phyloP scores from a whole-genome alignment of 2,888 invertebrate species.

The Luperina testacea region DNA sequence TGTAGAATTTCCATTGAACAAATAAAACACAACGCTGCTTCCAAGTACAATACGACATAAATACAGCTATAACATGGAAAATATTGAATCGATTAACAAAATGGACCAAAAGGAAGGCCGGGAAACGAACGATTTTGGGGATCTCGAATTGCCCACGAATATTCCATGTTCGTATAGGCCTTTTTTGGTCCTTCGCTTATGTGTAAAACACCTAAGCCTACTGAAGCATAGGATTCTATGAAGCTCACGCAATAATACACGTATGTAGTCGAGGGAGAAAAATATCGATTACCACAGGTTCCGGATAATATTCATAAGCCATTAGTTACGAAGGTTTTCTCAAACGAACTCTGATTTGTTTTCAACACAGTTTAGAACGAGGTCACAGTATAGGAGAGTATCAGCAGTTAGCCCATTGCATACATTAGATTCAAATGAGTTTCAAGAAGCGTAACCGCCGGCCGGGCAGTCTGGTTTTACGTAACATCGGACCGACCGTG shows the following conservation, averaged over 20 bases:
- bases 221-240: not conserved
- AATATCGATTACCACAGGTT: not conserved
- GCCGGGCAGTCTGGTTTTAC: conserved; percentile 16
- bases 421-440: conserved; percentile 40
- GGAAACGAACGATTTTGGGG: conserved; percentile 47
- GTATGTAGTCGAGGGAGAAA: not conserved
- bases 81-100: conserved; percentile 64
- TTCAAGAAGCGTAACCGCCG: conserved; percentile 40
- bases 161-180: conserved; percentile 31
- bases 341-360: not conserved
- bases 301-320: not conserved
- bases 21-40: conserved; percentile 53
- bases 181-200: conserved; percentile 20
- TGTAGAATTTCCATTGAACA: conserved; percentile 56
- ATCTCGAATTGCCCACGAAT: conserved; percentile 40
- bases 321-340: not conserved
- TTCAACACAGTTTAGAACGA: conserved; percentile 1
- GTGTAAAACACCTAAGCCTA: conserved; percentile 16
- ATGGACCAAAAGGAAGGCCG: conserved; percentile 47
- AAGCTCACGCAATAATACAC: not conserved
- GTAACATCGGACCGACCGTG: conserved; percentile 33
- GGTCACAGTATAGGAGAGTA: not conserved
- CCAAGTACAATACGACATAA: conserved; percentile 57
- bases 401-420: conserved; percentile 16
- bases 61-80: conserved; percentile 63